Evolutionary conservation across 2,113 vertebrate species (phyloP).

Genomic region (Papio anubis): DNA sequence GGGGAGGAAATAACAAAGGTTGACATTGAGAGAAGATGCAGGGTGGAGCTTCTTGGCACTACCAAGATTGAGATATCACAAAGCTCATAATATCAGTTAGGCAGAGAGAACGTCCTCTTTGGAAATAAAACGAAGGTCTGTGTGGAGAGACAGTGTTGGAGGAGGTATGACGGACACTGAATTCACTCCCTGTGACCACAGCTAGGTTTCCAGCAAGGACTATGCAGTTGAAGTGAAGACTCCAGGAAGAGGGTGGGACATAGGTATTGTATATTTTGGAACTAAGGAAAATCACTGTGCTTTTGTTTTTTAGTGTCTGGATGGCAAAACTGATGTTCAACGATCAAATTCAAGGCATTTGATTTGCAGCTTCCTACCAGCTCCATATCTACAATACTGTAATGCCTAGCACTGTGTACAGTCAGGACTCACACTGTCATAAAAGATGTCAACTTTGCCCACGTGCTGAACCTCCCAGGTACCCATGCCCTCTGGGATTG

Average conservation of each 20-base stretch:
- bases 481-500: background rate
- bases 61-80: background rate
- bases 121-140: background rate
- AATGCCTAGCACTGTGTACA: background rate
- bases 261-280: background rate
- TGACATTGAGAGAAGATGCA: rapidly evolving
- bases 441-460: background rate
- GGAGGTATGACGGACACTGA: rapidly evolving
- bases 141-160: rapidly evolving
- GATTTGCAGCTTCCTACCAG: background rate
- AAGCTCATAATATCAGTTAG: background rate
- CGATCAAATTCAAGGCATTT: background rate
- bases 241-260: background rate
- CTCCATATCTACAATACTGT: background rate
- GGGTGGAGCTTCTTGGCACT: no score
- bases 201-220: background rate
- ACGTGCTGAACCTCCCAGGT: background rate
- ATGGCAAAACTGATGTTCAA: background rate
- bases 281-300: background rate
- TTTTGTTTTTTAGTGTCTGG: background rate
- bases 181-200: rapidly evolving
- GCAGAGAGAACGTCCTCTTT: background rate
- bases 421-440: background rate
- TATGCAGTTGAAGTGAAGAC: background rate
- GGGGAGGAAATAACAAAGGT: no score